Conservation (phyloP, 2,888 invertebrate genomes). For the Andrena bucephala region DNA sequence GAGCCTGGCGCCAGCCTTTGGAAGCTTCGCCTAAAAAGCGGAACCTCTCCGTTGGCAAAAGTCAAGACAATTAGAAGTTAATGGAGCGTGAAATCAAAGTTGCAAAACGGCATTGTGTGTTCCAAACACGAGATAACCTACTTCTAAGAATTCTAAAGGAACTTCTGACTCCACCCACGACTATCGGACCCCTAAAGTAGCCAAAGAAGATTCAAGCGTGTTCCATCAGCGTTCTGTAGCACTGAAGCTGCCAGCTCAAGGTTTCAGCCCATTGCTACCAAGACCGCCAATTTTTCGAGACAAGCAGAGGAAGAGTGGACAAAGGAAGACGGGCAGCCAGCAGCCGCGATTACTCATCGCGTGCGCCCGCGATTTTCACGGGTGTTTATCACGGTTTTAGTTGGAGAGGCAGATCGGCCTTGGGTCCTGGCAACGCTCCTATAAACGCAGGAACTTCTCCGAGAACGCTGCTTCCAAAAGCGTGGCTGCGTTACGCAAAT, state of each 20-base stretch:
- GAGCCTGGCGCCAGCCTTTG: slow-evolving; percentile 13
- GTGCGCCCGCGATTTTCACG: slow-evolving; percentile 65
- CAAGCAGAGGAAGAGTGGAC: slow-evolving; percentile 2
- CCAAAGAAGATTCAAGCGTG: no score
- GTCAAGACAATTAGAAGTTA: no score
- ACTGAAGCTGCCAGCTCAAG: neutral
- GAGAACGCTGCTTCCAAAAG: slow-evolving; percentile 44
- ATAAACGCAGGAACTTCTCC: slow-evolving; percentile 56
- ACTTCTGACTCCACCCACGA: no score
- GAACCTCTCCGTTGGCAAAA: neutral
- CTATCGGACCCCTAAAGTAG: no score
- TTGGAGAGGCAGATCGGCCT: slow-evolving; percentile 54
- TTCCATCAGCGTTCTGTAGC: no score
- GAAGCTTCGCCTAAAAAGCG: slow-evolving; percentile 17
- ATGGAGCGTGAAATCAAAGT: no score
- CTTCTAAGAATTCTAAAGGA: no score
- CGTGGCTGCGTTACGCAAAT: slow-evolving; percentile 37
- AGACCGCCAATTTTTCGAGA: neutral
- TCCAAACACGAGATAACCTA: no score
- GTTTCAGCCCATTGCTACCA: neutral
- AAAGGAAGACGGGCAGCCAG: slow-evolving; percentile 16
- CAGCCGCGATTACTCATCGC: slow-evolving; percentile 60
- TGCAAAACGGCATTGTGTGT: no score
- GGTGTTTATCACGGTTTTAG: slow-evolving; percentile 64
- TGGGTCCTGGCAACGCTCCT: slow-evolving; percentile 67